Conservation (phyloP, 2,888 invertebrate species). For the Tipula confusa region DNA sequence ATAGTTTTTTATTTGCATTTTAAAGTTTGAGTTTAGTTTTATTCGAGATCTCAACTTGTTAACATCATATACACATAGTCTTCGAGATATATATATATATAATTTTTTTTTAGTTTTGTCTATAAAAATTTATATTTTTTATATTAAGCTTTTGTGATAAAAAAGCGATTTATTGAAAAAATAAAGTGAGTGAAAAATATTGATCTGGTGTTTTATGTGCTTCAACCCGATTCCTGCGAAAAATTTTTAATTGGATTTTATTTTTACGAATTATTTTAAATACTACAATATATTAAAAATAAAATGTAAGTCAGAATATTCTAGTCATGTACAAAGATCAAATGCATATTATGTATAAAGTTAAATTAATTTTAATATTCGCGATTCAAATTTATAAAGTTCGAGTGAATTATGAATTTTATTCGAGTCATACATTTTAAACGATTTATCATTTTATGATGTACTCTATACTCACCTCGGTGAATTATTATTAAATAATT, state of each 20-base stretch:
- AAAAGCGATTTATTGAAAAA: background rate
- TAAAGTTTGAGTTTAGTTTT: background rate
- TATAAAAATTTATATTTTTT: background rate
- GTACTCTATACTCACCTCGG: too few species aligned
- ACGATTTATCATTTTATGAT: too few species aligned
- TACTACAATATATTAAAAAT: background rate
- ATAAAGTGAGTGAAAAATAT: background rate
- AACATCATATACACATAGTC: background rate
- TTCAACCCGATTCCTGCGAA: background rate
- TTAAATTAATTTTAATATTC: background rate
- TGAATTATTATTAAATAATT: too few species aligned
- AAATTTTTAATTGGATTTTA: background rate
- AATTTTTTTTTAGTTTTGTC: background rate
- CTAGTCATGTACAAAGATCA: background rate
- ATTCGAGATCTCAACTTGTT: constrained; percentile 20
- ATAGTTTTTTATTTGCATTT: background rate
- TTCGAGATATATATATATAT: background rate
- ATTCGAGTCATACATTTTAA: background rate
- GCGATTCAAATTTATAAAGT: background rate
- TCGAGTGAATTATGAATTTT: background rate
- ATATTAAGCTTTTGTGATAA: background rate
- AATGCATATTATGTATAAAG: background rate
- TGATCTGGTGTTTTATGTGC: background rate
- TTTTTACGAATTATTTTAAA: background rate
- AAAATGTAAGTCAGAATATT: background rate